Evolutionary conservation across 2,888 invertebrate species (phyloP).

Genomic region (Lasioglossum pauxillum): DNA sequence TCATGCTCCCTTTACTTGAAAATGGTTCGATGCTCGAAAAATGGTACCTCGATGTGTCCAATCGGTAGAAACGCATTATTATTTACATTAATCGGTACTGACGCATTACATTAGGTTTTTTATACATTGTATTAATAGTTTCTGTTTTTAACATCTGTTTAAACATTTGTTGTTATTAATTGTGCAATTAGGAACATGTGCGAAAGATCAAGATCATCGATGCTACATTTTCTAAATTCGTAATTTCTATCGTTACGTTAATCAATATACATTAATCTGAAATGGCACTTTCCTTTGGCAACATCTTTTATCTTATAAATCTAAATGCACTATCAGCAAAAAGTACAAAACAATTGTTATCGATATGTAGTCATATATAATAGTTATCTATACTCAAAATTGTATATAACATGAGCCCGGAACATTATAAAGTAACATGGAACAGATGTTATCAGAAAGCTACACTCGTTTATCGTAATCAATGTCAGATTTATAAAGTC

Average conservation of each 20-base stretch:
- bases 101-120: conserved; percentile 5
- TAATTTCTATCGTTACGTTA: too few species aligned
- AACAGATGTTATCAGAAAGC: not conserved
- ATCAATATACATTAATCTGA: not conserved
- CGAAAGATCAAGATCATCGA: not conserved
- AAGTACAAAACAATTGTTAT: not conserved
- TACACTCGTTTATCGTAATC: not conserved
- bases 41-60: conserved; percentile 16
- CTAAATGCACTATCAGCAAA: not conserved
- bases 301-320: not conserved
- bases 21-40: conserved; percentile 15
- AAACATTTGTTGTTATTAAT: too few species aligned
- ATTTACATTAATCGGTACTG: conserved; percentile 16
- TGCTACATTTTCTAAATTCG: too few species aligned
- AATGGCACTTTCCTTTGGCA: not conserved
- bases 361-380: too few species aligned
- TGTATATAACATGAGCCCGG: not conserved
- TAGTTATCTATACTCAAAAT: not conserved
- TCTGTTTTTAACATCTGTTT: not conserved
- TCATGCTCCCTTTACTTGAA: not conserved
- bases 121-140: not conserved
- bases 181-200: too few species aligned
- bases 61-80: not conserved
- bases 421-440: not conserved
- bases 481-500: not conserved